Percentiles rank a stretch among this genome's conserved stretches.
Evolutionary conservation across 2,113 vertebrate genomes (phyloP).

Genomic region (Amia ocellicauda): DNA sequence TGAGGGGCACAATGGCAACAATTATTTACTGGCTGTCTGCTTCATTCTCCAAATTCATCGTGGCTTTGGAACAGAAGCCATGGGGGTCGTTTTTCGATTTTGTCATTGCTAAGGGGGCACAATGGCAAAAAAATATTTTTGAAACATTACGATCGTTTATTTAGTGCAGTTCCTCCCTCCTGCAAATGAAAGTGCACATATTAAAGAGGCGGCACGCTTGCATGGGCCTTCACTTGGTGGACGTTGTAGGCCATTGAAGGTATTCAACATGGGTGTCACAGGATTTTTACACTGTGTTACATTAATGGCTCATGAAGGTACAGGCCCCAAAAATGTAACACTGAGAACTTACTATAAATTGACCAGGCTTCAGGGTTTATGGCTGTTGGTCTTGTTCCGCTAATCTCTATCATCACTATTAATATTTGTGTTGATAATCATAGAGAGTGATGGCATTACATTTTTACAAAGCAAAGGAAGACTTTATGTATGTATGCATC

Average conservation of each 20-base stretch:
- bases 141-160: conserved; percentile 62
- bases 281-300: not conserved
- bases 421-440: not conserved
- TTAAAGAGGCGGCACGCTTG: conserved; percentile 29
- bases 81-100: conserved; percentile 32
- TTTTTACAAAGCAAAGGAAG: not conserved
- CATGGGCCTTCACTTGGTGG: conserved; percentile 40
- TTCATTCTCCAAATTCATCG: conserved; percentile 61
- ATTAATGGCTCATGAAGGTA: conserved; percentile 23
- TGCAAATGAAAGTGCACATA: conserved; percentile 49
- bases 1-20: conserved; percentile 59
- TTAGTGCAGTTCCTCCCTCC: conserved; percentile 48
- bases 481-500: conserved; percentile 1
- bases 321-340: conserved; percentile 3
- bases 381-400: conserved; percentile 11
- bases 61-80: conserved; percentile 50
- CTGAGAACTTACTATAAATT: conserved; percentile 23
- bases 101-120: conserved; percentile 54
- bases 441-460: conserved; percentile 13
- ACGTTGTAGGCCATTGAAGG: conserved; percentile 15
- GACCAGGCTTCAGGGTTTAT: conserved; percentile 13
- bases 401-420: not conserved
- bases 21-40: conserved; percentile 69
- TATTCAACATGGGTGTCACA: conserved; percentile 7
- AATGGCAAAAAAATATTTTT: conserved; percentile 57